Conservation (phyloP, 23 tunicate species). For the Ascidia mentula region DNA sequence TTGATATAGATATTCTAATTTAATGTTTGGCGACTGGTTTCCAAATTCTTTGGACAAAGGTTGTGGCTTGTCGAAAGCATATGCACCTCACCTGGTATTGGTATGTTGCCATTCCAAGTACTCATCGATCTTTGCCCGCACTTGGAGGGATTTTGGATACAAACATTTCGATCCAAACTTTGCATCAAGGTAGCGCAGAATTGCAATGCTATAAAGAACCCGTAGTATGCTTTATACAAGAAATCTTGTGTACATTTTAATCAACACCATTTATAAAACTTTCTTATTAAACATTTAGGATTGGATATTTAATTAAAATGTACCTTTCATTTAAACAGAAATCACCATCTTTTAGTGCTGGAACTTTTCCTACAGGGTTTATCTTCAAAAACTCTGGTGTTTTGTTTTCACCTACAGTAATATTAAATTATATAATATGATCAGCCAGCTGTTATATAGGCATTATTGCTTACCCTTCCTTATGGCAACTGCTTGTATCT, state of each 20-base stretch:
- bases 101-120: slow-evolving; percentile 73
- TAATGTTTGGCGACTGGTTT: too few relatives aligned
- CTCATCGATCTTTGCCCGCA: slow-evolving; percentile 67
- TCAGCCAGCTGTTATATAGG: not conserved
- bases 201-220: slow-evolving; percentile 65
- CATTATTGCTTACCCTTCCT: slow-evolving; percentile 54
- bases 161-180: slow-evolving; percentile 41
- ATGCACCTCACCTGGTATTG: slow-evolving; percentile 74
- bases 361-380: slow-evolving; percentile 72
- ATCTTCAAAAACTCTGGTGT: slow-evolving; percentile 41
- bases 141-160: slow-evolving; percentile 42
- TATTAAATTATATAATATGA: not conserved
- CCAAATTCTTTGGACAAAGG: too few relatives aligned
- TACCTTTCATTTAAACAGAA: slow-evolving; percentile 74
- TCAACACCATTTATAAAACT: not conserved
- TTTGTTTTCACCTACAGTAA: slow-evolving; percentile 56
- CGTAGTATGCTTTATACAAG: too few relatives aligned
- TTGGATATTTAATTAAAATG: not conserved
- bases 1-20: too few relatives aligned
- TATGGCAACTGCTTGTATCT: slow-evolving; percentile 44
- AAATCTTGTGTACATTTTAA: not conserved
- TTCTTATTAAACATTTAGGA: not conserved
- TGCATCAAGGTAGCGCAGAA: slow-evolving; percentile 39
- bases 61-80: too few relatives aligned
- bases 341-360: slow-evolving; percentile 50